phyloP scores from a whole-genome alignment of 2,113 vertebrate genomes.

The Pagrus major region DNA sequence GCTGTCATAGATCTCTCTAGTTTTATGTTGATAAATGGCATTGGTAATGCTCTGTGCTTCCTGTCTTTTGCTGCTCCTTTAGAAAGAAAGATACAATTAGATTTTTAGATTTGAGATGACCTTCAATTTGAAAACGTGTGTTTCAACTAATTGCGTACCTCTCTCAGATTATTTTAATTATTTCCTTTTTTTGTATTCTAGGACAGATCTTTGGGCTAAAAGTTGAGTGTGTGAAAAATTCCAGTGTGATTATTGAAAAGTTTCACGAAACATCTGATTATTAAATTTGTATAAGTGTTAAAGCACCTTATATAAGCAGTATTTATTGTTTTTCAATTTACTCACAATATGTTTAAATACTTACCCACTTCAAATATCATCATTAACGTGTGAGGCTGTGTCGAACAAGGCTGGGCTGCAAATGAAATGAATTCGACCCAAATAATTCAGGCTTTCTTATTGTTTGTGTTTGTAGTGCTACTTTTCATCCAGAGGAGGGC shows the following conservation, averaged over 20 bases:
- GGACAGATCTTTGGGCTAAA: too few relatives aligned
- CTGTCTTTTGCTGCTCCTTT: too few relatives aligned
- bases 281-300: too few relatives aligned
- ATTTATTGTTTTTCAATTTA: neutral
- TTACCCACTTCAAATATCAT: neutral
- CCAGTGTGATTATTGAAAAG: too few relatives aligned
- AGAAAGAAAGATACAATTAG: too few relatives aligned
- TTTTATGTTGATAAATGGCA: neutral
- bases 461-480: neutral
- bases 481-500: slow-evolving; percentile 21
- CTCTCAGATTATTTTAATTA: too few relatives aligned
- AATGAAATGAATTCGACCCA: neutral
- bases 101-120: neutral
- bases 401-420: neutral
- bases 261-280: too few relatives aligned
- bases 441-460: neutral
- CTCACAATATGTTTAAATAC: neutral
- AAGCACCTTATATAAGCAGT: neutral
- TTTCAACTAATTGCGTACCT: too few relatives aligned
- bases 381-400: neutral
- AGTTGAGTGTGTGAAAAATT: too few relatives aligned
- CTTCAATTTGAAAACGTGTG: too few relatives aligned
- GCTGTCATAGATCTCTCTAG: too few relatives aligned
- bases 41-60: neutral
- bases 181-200: neutral